Evolutionary conservation across 2,888 invertebrate genomes (phyloP).

Genomic region (Drosophila picticornis): DNA sequence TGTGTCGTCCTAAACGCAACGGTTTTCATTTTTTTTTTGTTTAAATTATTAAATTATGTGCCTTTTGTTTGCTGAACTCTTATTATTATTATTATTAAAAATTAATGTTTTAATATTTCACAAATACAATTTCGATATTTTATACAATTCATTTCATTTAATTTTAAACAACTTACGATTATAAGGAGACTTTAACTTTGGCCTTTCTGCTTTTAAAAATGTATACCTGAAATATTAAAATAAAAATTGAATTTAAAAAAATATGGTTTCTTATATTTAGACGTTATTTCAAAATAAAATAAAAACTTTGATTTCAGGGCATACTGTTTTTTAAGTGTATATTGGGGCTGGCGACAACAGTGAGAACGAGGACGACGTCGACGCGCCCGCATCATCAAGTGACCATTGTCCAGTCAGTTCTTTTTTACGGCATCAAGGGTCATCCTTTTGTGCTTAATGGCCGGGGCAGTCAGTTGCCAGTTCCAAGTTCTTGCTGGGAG

Average conservation of each 20-base stretch:
- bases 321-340: not conserved
- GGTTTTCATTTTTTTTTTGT: not conserved
- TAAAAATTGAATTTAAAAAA: fast-evolving
- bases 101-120: not conserved
- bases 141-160: not conserved
- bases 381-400: constrained; percentile 81
- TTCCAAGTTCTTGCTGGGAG: constrained; percentile 6
- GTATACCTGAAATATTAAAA: not conserved
- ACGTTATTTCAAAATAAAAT: not conserved
- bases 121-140: not conserved
- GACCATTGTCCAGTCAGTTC: constrained; percentile 77
- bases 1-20: not conserved
- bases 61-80: not conserved
- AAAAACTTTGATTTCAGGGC: not conserved
- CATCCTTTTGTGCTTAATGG: constrained; percentile 81
- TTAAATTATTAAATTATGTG: not conserved
- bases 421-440: constrained; percentile 82
- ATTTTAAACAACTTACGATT: not conserved
- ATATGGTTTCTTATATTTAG: no score
- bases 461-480: constrained; percentile 55
- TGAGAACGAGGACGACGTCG: constrained; percentile 16
- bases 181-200: fast-evolving
- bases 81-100: not conserved
- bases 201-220: not conserved
- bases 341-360: constrained; percentile 11